Base-by-base conservation (phyloP, 30 jellyfish, hydroid and myxozoan genomes). In the Aurelia aurita complex sp. Pacific region DNA sequence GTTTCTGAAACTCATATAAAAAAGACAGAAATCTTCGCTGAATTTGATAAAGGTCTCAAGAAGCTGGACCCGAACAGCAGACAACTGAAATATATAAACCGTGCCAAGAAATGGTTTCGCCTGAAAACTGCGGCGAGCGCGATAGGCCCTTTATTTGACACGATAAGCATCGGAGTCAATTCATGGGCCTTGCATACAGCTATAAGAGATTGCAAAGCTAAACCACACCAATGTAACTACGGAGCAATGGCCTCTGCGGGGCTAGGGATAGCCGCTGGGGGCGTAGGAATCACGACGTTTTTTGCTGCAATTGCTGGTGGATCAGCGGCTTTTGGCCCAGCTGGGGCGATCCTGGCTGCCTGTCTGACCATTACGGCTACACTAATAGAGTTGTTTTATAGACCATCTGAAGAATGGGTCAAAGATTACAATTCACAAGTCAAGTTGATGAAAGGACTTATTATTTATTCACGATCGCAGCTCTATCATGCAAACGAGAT, bases 81-180 rank as follows among this genome's bases (percentile, higher is more conserved):
- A 14, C 57, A 34, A 17, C 80, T 69, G 51, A 69, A 69, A 36
- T 69, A 69, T 38, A 29, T 69, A 9, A 69, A 69, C 9, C 32
- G 40, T 17, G 80, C 80, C 57, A 69, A 69, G 80, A 69, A 46
- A 69, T 69, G 51, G 59, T 36, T 69, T 34, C 32, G 57, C 5
- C 11, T 69, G 16, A 69, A 69, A 69, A 19, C 59, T 69, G 59
- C 57, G 8, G 80, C 59, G 1, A 8, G 14, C 10, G 80, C 80
- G 40, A n/a, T 69, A 46, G 80, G 80, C 19, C 80, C 80, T 69
- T 19, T 69, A n/a, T 69, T 69, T 69, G 80, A 69, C 14, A 46
- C 16, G 12, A 38, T 69, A n/a, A 36, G 80, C 51, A 69, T 69
- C 8, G 80, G 80, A 10, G 59, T 69, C 29, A 36, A 69, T 38